phyloP scores from a whole-genome alignment of 2,888 invertebrate genomes.

The Drosophila anomalata region DNA sequence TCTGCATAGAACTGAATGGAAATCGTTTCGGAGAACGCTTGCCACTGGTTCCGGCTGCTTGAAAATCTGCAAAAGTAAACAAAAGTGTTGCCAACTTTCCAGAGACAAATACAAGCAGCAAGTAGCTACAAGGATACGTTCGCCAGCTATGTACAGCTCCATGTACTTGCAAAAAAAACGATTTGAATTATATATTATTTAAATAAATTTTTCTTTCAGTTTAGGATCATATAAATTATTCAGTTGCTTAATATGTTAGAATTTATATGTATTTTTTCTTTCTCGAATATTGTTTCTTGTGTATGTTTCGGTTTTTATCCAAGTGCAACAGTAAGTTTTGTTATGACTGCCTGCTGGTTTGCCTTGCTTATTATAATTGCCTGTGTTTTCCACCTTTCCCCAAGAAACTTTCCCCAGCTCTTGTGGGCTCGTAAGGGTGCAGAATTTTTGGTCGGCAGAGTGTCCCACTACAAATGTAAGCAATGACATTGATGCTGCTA shows the following conservation, averaged over 20 bases:
- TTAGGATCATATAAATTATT: not conserved
- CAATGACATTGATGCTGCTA: conserved; percentile 61
- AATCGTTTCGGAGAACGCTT: conserved; percentile 32
- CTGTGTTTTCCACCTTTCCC: conserved; percentile 58
- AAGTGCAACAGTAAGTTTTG: conserved; percentile 61
- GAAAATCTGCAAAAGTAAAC: conserved; percentile 77
- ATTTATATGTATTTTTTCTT: not conserved
- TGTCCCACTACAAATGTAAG: conserved; percentile 62
- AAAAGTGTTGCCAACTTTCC: conserved; percentile 76
- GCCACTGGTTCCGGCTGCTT: conserved; percentile 17
- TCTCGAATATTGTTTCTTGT: not conserved
- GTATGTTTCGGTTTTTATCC: conserved; percentile 42
- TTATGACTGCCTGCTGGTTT: conserved; percentile 49
- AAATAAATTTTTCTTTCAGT: not conserved
- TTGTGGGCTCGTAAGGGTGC: conserved; percentile 28
- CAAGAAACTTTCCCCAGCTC: conserved; percentile 10
- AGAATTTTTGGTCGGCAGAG: conserved; percentile 46
- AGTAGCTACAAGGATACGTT: conserved; percentile 47
- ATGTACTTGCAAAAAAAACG: not conserved
- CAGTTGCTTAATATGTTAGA: not conserved
- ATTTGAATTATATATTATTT: not conserved
- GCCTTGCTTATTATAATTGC: conserved; percentile 73
- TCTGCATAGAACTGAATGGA: conserved; percentile 4
- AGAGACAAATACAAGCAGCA: conserved; percentile 64
- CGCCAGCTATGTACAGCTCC: conserved; percentile 29